These are phyloP conservation scores for Carcinoscorpius rotundicauda DNA, from an alignment of 1,140 invertebrate species.

Conservation along the genomic window DNA sequence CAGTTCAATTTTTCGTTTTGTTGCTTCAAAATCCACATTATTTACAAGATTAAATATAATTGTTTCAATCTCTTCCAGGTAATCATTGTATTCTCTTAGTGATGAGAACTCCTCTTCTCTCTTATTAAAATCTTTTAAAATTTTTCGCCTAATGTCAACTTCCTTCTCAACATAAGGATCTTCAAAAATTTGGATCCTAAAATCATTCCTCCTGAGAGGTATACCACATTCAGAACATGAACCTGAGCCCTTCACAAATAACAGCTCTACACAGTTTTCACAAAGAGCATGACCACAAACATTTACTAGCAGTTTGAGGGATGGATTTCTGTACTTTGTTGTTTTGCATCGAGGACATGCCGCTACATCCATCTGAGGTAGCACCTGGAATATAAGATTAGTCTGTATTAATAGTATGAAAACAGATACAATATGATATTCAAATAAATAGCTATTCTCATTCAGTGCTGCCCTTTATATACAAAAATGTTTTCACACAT, in stretches of 20 bases:
- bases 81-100: conserved; percentile 79
- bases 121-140: conserved; percentile 83
- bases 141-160: conserved; percentile 81
- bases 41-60: conserved; percentile 86
- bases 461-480: too few relatives aligned
- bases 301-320: conserved; percentile 94
- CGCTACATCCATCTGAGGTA: conserved; percentile 45
- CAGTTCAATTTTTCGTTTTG: conserved; percentile 81
- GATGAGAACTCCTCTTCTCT: conserved; percentile 76
- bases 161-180: conserved; percentile 94
- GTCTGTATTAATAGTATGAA: too few relatives aligned
- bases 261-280: conserved; percentile 88
- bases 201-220: conserved; percentile 73
- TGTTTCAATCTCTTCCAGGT: conserved; percentile 76
- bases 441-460: too few relatives aligned
- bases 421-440: too few relatives aligned
- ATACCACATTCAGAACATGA: conserved; percentile 84
- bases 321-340: conserved; percentile 95
- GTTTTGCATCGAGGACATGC: conserved; percentile 96
- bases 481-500: too few relatives aligned
- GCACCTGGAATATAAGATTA: too few relatives aligned
- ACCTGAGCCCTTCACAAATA: conserved; percentile 90
- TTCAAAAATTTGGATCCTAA: conserved; percentile 80
- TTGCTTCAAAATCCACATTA: conserved; percentile 77
- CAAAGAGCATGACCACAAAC: conserved; percentile 95